Base-by-base conservation (phyloP, 2,113 vertebrate genomes). In the Ictalurus furcatus region DNA sequence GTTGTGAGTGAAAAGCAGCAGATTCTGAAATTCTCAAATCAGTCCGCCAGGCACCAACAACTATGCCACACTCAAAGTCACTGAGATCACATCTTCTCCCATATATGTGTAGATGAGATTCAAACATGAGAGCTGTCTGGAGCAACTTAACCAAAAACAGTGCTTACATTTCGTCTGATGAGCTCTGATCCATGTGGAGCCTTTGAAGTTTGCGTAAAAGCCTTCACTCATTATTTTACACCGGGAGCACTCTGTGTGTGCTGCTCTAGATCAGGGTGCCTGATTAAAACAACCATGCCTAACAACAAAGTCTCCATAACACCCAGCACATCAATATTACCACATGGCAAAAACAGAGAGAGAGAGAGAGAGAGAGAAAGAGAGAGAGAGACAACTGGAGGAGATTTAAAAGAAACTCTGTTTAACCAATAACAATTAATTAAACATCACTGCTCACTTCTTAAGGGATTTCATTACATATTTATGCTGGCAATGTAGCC, bases 401-500 rank as follows among this genome's bases (percentile, higher is more conserved):
- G 58, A 84, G 81, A 71, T 63, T 85, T 88, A 71, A 81, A 87
- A 90, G 56, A 89, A 87, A 71, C 78, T 85, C 78, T 87, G 63
- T 86, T 85, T 89, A 84, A 80, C 85, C 85, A 88, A 87, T 83
- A 90, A 89, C 88, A 88, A 92, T 90, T 89, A 89, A 92, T 89
- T 86, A 92, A 92, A 90, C 90, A 92, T 88, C 40, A 90, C 59
- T 84, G 82, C 89, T 88, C 71, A 79, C 76, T 65, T 90, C 89
- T 90, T 63, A 88, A 84, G 86, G 48, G 82, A 79, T 86, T 88
- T 78, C 71, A 90, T 89, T 71, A 86, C 85, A 88, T 86, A 90
- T 90, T 87, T 74, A 89, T 48, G 17, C 65, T 63, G 61, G 44
- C 58, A 87, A 88, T 89, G 34, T 59, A 82, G 80, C 80, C 80